Evolutionary conservation across 2,113 vertebrate species (phyloP), one percentile per base, ranked within the genome.

Genomic region (Dicentrarchus labrax): DNA sequence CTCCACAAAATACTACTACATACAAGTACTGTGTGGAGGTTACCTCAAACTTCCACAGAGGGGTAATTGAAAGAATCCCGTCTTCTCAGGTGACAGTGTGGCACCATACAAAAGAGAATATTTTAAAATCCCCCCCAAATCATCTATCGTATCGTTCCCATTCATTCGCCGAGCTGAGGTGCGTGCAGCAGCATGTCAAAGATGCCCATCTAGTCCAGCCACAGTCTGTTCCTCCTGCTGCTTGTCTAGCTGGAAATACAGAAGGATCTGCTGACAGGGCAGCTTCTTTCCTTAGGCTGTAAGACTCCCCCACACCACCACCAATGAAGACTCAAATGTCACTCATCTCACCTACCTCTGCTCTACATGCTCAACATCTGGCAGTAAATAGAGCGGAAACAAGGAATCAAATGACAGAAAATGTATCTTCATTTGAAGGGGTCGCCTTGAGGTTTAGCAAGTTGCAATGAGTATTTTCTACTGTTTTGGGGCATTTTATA

Each of bases 241-340:
- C 76, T 73, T 4, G 62, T 69, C 80, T 76, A 13, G 67, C 66
- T 71, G 43, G 24, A 50, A 59, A 30, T 75, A 12, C 30, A 41
- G 43, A 50, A 38, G 16, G 38, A 60, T 70, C 36, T 21, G n/a
- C 43, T 47, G 70, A 64, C 6, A 1, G 61, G 41, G 61, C 16
- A 30, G 19, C 61, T 9, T 83, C 69, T 71, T 74, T 24, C 76
- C 76, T 77, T 45, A 54, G 71, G 62, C 69, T 69, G 48, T 47
- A 39, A 66, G 53, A 48, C 53, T 78, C 17, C 13, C 41, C 41
- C n/a, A 41, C 47, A 51, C n/a, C 64, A 43, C 2, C 6, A 16
- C 22, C 66, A 53, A 50, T 50, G 15, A 22, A 6, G 11, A 15
- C 62, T 67, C 39, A 67, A 48, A 39, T 39, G 11, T 8, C 17